These are phyloP conservation scores for Parotocinclus haroldoi DNA, from an alignment of 2,797 vertebrate species.

Conservation along the genomic window DNA sequence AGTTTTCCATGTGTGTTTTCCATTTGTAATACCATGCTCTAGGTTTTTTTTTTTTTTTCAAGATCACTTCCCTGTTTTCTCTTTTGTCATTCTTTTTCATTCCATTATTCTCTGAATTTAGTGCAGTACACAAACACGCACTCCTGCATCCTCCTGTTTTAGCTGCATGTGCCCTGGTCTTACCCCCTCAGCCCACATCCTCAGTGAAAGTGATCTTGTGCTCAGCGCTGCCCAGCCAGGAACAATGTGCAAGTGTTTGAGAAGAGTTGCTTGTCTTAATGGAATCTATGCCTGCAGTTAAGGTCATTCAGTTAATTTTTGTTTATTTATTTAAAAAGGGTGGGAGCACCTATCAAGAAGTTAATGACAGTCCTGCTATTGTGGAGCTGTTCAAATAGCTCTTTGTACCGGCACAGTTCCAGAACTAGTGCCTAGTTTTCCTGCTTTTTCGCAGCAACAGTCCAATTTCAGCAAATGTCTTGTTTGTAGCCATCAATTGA, in stretches of 20 bases:
- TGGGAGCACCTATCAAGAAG: neutral
- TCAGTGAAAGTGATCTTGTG: constrained; percentile 30
- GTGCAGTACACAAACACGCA: neutral
- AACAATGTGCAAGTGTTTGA: constrained; percentile 1
- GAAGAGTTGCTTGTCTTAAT: neutral
- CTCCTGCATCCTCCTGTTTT: constrained; percentile 34
- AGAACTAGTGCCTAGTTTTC: neutral
- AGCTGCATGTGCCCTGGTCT: constrained; percentile 37
- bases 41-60: neutral
- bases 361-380: neutral
- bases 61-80: neutral
- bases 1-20: neutral
- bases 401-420: too few relatives aligned
- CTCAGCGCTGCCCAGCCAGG: neutral
- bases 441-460: too few relatives aligned
- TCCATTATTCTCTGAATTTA: constrained; percentile 11
- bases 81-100: too few relatives aligned
- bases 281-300: too few relatives aligned
- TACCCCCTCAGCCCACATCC: constrained; percentile 24
- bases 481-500: too few relatives aligned
- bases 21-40: neutral
- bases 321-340: neutral
- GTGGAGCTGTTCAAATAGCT: neutral
- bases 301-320: neutral
- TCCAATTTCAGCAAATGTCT: too few relatives aligned